Evolutionary conservation across 2,113 vertebrate species (phyloP).

Genomic region (Rhabdornis inornatus): DNA sequence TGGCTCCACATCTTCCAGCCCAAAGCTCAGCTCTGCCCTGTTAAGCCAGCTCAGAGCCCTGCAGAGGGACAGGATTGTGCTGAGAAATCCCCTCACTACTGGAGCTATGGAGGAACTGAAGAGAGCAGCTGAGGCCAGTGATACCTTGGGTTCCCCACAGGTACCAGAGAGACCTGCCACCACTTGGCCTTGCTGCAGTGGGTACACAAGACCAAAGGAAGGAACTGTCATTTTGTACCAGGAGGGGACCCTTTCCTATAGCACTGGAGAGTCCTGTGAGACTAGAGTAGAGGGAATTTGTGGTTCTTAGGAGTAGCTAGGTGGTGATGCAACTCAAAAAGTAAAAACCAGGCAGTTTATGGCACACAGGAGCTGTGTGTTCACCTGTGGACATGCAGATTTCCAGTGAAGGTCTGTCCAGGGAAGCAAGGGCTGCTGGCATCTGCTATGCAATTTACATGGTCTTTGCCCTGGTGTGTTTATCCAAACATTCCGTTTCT

Average conservation of each 20-base stretch:
- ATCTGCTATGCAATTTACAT: neutral
- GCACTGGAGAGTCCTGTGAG: neutral
- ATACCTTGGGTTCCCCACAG: neutral
- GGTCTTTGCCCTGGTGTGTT: neutral
- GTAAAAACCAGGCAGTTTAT: neutral
- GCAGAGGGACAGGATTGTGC: neutral
- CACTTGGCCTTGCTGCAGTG: neutral
- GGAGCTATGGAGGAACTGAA: neutral
- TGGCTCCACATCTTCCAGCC: neutral
- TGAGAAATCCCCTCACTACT: neutral
- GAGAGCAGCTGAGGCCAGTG: neutral
- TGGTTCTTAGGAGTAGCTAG: neutral
- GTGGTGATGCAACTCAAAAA: neutral
- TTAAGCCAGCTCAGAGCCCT: neutral
- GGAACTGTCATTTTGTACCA: neutral
- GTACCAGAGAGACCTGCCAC: neutral
- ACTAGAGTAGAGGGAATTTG: neutral
- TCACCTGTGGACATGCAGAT: neutral
- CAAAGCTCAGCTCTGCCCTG: neutral
- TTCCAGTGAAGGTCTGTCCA: neutral
- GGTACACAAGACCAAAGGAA: neutral
- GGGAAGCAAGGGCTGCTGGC: neutral
- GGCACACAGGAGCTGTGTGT: neutral
- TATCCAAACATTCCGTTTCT: neutral
- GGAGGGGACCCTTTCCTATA: neutral